These are phyloP conservation scores for Pseudochirops corinnae DNA, from an alignment of 2,797 vertebrate species.

Conservation along the genomic window DNA sequence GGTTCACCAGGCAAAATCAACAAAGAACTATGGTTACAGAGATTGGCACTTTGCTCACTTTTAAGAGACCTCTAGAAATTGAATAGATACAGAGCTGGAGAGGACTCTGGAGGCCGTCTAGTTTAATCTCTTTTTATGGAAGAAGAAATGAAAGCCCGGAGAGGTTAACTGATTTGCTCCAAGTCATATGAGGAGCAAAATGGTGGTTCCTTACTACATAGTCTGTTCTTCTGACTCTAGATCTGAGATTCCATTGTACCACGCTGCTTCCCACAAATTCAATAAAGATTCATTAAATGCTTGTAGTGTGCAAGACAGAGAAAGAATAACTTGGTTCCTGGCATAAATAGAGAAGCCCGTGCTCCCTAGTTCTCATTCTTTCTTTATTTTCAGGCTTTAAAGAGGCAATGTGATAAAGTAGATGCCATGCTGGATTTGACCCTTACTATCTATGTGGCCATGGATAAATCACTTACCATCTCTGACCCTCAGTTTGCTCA, in stretches of 20 bases:
- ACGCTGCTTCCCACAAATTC: neutral
- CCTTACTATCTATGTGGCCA: neutral
- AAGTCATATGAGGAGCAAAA: neutral
- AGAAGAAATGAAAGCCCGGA: neutral
- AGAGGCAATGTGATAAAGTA: neutral
- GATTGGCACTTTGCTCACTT: neutral
- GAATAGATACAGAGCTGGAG: neutral
- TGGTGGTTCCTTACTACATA: neutral
- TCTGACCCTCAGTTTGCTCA: neutral
- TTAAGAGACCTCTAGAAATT: neutral
- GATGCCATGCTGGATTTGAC: neutral
- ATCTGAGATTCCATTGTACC: neutral
- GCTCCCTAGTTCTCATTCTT: neutral
- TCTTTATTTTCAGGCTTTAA: neutral
- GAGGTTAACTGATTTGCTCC: neutral
- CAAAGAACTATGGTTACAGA: neutral
- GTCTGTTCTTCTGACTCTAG: neutral
- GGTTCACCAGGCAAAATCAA: neutral
- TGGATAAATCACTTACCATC: neutral
- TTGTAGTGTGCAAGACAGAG: neutral
- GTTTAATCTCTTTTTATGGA: neutral
- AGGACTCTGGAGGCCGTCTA: neutral
- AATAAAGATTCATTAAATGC: neutral
- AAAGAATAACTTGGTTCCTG: neutral
- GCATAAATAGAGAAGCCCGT: neutral